Conservation (phyloP, 2,888 invertebrate genomes). For the Fragum fragum region DNA sequence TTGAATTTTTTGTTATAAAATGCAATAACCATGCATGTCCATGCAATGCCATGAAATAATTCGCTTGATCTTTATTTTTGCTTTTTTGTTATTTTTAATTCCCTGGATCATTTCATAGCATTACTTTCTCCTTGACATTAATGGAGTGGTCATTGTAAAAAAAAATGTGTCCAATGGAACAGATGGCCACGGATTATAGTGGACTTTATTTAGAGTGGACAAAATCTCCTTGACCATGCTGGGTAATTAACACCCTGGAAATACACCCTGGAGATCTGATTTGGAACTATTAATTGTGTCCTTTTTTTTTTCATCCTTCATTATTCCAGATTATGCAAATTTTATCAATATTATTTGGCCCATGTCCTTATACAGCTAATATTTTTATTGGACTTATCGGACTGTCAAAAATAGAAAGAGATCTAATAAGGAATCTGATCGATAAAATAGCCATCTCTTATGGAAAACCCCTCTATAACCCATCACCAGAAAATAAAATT, state of each 20-base stretch:
- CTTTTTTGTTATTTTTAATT: not conserved
- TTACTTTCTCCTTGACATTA: conserved; percentile 9
- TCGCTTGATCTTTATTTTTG: too few species aligned
- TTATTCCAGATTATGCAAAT: conserved; percentile 27
- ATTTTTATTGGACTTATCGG: conserved; percentile 1
- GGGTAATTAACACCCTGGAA: conserved; percentile 23
- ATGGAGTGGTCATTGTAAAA: conserved; percentile 18
- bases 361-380: not conserved
- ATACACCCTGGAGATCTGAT: conserved; percentile 16
- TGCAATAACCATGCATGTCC: too few species aligned
- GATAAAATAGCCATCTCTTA: too few species aligned
- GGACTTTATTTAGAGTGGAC: conserved; percentile 20
- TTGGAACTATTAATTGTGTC: not conserved
- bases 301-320: conserved; percentile 8
- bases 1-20: too few species aligned
- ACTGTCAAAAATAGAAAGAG: not conserved
- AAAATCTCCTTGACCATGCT: conserved; percentile 25
- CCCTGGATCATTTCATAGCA: not conserved
- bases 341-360: conserved; percentile 4
- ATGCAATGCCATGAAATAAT: too few species aligned
- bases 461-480: too few species aligned
- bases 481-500: too few species aligned
- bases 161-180: not conserved
- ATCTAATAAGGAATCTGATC: too few species aligned
- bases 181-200: conserved; percentile 9